Percentiles rank a stretch among this genome's conserved stretches.
These are phyloP conservation scores for Metridium senile DNA, from an alignment of 92 coral and sea anemone species.

Conservation along the genomic window DNA sequence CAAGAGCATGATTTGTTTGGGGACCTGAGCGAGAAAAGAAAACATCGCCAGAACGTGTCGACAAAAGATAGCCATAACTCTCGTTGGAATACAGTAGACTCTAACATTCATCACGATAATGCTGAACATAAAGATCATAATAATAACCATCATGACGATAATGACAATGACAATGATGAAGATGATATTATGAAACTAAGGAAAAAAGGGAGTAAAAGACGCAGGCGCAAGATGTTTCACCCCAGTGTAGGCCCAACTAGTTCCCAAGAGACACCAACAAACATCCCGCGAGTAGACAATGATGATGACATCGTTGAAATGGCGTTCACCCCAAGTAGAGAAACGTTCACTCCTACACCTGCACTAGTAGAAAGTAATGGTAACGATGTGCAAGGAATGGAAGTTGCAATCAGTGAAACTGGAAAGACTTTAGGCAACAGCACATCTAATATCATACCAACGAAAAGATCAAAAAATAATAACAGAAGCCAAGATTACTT, in stretches of 20 bases:
- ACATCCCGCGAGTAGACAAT: neutral
- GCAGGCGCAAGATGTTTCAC: slow-evolving; percentile 1
- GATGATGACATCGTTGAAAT: neutral
- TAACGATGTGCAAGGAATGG: neutral
- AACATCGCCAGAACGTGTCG: neutral
- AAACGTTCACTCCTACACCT: neutral
- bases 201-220: neutral
- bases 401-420: neutral
- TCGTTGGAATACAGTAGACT: neutral
- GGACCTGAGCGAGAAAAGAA: neutral
- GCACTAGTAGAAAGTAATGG: neutral
- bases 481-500: neutral
- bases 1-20: neutral
- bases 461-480: neutral
- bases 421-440: neutral
- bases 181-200: neutral
- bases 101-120: neutral
- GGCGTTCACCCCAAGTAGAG: neutral
- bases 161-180: neutral
- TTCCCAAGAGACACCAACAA: neutral
- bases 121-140: neutral
- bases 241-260: neutral
- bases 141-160: neutral
- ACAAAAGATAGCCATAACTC: neutral
- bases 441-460: neutral